A percentile compares a stretch with the other conserved stretches of the same genome.
Evolutionary conservation across 2,113 vertebrate species (phyloP).

Genomic region (Procavia capensis): DNA sequence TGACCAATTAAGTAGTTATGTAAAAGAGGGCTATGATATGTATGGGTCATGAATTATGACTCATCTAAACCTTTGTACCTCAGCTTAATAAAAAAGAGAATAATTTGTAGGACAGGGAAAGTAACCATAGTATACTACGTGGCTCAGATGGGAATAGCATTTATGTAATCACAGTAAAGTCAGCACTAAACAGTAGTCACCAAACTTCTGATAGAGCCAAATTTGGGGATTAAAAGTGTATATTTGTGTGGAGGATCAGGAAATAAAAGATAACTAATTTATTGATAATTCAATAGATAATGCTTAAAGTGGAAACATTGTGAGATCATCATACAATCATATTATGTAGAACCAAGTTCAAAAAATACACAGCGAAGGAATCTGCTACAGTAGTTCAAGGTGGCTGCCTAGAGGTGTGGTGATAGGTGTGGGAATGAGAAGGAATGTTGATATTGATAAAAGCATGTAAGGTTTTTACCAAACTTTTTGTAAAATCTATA

Average conservation of each 20-base stretch:
- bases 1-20: not conserved
- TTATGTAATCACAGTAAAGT: not conserved
- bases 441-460: not conserved
- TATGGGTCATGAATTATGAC: conserved; percentile 19
- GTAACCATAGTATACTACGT: not conserved
- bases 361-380: not conserved
- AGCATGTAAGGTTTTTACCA: not conserved
- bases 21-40: not conserved
- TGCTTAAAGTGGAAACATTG: conserved; percentile 19
- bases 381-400: conserved; percentile 11
- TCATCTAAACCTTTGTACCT: not conserved
- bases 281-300: conserved; percentile 8
- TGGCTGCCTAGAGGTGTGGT: not conserved
- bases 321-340: not conserved
- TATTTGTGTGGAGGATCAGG: not conserved
- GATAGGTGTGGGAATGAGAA: not conserved
- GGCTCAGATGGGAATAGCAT: not conserved
- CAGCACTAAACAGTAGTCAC: not conserved
- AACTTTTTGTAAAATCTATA: not conserved
- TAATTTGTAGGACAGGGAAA: conserved; percentile 3
- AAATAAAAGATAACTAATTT: conserved; percentile 13
- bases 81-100: not conserved
- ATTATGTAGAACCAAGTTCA: not conserved
- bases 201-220: not conserved
- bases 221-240: not conserved